A percentile compares a stretch with the other conserved stretches of the same genome.
Conservation (phyloP, 2,888 invertebrate genomes). For the Neocrepidodera transversa region DNA sequence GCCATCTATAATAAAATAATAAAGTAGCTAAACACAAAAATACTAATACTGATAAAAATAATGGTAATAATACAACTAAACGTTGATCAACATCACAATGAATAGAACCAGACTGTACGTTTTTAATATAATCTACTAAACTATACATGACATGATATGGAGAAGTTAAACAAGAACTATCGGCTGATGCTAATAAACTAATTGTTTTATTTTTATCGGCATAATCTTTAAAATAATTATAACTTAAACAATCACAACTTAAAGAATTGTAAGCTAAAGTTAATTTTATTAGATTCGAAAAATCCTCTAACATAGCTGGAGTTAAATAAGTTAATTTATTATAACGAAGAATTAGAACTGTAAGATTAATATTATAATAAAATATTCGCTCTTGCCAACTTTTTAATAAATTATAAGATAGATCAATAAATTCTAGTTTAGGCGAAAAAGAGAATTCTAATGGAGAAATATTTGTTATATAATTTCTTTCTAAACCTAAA, state of each 20-base stretch:
- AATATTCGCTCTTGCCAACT: slow-evolving; percentile 66
- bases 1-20: slow-evolving; percentile 59
- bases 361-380: slow-evolving; percentile 59
- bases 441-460: slow-evolving; percentile 61
- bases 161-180: slow-evolving; percentile 11
- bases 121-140: slow-evolving; percentile 43
- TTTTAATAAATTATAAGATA: slow-evolving; percentile 63
- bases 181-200: slow-evolving; percentile 1
- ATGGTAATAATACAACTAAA: slow-evolving; percentile 37
- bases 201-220: neutral
- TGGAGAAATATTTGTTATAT: slow-evolving; percentile 60
- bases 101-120: slow-evolving; percentile 30
- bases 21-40: slow-evolving; percentile 60
- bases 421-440: slow-evolving; percentile 61
- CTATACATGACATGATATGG: slow-evolving; percentile 36
- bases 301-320: slow-evolving; percentile 66
- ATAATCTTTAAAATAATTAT: slow-evolving; percentile 28
- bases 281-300: slow-evolving; percentile 60
- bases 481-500: slow-evolving; percentile 63
- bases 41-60: slow-evolving; percentile 54
- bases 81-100: slow-evolving; percentile 33
- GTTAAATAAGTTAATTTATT: slow-evolving; percentile 67
- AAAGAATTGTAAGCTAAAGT: slow-evolving; percentile 65
- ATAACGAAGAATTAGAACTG: slow-evolving; percentile 59
- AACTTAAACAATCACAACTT: slow-evolving; percentile 62